These are phyloP conservation scores for Cyanistes caeruleus DNA, from an alignment of 2,113 vertebrate genomes.

Conservation along the genomic window DNA sequence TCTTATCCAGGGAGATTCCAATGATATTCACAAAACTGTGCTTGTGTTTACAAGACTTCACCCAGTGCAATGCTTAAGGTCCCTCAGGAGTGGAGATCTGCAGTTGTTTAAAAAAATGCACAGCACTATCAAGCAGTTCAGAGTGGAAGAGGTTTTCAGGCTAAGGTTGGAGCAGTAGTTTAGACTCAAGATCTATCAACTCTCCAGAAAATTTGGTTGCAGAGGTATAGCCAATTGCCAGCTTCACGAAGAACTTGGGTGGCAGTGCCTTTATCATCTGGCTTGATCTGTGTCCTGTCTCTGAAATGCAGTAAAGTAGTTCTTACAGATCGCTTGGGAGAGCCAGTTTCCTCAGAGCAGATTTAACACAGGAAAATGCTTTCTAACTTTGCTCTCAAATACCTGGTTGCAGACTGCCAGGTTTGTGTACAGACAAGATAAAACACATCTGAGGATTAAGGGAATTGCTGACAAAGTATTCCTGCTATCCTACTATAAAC, in stretches of 20 bases:
- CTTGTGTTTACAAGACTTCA: not conserved
- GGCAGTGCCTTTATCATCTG: not conserved
- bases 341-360: not conserved
- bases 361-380: not conserved
- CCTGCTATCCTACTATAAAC: not conserved
- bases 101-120: not conserved
- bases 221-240: not conserved
- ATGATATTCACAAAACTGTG: not conserved
- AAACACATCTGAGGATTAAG: not conserved
- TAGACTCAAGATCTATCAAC: not conserved
- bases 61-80: not conserved
- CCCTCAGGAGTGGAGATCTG: not conserved
- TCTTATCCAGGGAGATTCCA: not conserved
- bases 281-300: not conserved
- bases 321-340: not conserved
- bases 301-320: not conserved
- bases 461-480: not conserved
- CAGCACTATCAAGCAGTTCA: not conserved
- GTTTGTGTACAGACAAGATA: not conserved
- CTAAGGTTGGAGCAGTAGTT: not conserved
- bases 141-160: not conserved
- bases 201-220: not conserved
- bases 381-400: not conserved
- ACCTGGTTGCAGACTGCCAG: not conserved
- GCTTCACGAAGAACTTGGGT: not conserved